phyloP scores from a whole-genome alignment of 2,888 invertebrate genomes.

The Caenorhabditis angaria region DNA sequence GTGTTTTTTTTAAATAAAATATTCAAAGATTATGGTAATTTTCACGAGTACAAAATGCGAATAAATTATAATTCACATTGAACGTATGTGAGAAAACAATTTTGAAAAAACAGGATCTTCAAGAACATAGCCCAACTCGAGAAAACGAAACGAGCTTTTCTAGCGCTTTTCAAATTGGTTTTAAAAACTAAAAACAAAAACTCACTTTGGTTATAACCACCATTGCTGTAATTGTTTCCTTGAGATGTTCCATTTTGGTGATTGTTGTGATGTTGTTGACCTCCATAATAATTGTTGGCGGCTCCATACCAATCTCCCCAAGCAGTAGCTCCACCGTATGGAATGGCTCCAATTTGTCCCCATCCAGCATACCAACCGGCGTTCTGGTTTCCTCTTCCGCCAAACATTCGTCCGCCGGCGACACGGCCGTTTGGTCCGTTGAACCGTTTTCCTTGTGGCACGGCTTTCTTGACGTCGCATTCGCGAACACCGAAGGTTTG shows the following conservation, averaged over 20 bases:
- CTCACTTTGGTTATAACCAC: conserved; percentile 31
- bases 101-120: too few relatives aligned
- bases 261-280: conserved; percentile 41
- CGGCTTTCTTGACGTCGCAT: conserved; percentile 73
- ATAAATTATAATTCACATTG: too few relatives aligned
- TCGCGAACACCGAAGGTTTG: conserved; percentile 71
- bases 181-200: neutral
- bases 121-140: too few relatives aligned
- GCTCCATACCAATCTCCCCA: conserved; percentile 63
- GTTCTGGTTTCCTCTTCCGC: conserved; percentile 49
- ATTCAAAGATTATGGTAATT: neutral
- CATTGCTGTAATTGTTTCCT: conserved; percentile 5
- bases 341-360: conserved; percentile 61
- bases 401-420: conserved; percentile 44
- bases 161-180: too few relatives aligned
- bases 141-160: too few relatives aligned
- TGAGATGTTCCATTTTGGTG: conserved; percentile 36
- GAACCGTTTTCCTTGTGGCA: conserved; percentile 68
- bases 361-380: conserved; percentile 52
- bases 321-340: conserved; percentile 54
- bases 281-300: conserved; percentile 44
- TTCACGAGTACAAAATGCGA: neutral
- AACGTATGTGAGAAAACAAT: too few relatives aligned
- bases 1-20: too few relatives aligned
- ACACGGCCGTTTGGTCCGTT: conserved; percentile 42